Conservation (phyloP, 2,113 vertebrate species). For the human (Homo sapiens) region GRCh38 chr14:53593501-53594000, state of each 20-base stretch:
- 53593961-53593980: background rate
- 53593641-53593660: background rate
- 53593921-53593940: background rate
- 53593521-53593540: background rate
- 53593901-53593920: background rate
- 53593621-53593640: background rate
- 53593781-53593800: background rate
- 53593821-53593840: background rate
- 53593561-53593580: background rate
- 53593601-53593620: background rate
- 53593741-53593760: background rate
- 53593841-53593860: background rate
- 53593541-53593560: background rate
- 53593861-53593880: background rate
- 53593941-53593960: background rate
- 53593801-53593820: background rate
- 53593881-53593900: background rate
- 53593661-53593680: background rate
- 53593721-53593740: background rate
- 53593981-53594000: background rate
- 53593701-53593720: background rate
- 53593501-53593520: background rate
- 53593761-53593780: background rate
- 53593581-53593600: background rate
- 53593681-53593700: background rate